Conservation (phyloP, 2,888 invertebrate genomes). For the Linnaemya vulpina region DNA sequence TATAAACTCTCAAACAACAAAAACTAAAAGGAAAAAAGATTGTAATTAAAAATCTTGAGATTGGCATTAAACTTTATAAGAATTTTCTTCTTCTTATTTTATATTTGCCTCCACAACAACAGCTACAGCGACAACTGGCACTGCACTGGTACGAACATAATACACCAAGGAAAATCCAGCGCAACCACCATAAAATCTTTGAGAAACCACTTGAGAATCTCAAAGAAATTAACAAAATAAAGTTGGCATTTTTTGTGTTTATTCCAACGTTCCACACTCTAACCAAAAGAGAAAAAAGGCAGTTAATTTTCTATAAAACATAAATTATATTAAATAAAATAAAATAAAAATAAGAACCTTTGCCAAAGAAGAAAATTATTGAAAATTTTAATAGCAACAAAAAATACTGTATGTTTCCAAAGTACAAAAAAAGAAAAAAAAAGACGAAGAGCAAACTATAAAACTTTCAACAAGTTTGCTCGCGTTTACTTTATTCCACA, state of each 20-base stretch:
- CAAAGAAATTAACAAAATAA: conserved; percentile 64
- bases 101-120: background rate
- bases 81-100: conserved; percentile 39
- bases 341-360: conserved; percentile 37
- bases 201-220: conserved; percentile 67
- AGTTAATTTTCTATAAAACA: conserved; percentile 72
- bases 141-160: conserved; percentile 16
- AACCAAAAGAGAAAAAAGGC: conserved; percentile 30
- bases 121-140: background rate
- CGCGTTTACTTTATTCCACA: conserved; percentile 1
- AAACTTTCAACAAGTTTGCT: conserved; percentile 69
- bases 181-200: conserved; percentile 66
- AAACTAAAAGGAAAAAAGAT: conserved; percentile 48
- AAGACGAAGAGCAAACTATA: conserved; percentile 35
- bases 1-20: conserved; percentile 33
- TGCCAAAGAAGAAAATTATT: conserved; percentile 48
- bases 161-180: conserved; percentile 55
- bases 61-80: conserved; percentile 69
- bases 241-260: conserved; percentile 58
- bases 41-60: conserved; percentile 72
- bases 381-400: conserved; percentile 29
- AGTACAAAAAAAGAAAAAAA: conserved; percentile 13
- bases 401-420: conserved; percentile 44
- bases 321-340: conserved; percentile 60
- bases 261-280: conserved; percentile 2